phyloP scores from a whole-genome alignment of 2,113 vertebrate genomes.

The Helogale parvula region DNA sequence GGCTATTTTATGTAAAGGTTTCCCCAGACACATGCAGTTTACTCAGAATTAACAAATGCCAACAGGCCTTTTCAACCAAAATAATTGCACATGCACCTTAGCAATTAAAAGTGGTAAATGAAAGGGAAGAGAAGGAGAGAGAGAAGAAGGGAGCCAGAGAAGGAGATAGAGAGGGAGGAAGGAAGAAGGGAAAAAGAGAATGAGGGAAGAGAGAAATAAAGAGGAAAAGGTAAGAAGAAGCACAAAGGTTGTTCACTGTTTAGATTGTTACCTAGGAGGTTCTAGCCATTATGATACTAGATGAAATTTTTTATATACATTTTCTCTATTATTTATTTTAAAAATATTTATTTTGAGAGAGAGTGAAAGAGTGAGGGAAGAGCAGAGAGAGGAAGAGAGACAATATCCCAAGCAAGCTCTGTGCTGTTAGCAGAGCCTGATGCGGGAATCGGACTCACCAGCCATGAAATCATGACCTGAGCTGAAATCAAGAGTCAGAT shows the following conservation, averaged over 20 bases:
- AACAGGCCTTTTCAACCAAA: not conserved
- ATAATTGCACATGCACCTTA: not conserved
- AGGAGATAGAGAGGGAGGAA: too few relatives aligned
- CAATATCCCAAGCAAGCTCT: too few relatives aligned
- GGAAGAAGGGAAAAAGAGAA: too few relatives aligned
- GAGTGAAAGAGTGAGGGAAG: too few relatives aligned
- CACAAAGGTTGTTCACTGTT: not conserved
- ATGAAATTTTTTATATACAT: not conserved
- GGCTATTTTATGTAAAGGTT: not conserved
- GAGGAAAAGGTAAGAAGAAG: not conserved
- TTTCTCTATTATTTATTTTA: not conserved
- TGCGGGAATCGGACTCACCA: too few relatives aligned
- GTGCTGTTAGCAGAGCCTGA: too few relatives aligned
- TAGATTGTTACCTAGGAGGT: not conserved
- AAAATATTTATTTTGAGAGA: too few relatives aligned
- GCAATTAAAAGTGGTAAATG: not conserved
- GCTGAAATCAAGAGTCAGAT: too few relatives aligned
- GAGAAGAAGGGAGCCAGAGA: not conserved
- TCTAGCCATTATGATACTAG: not conserved
- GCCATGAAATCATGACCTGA: too few relatives aligned
- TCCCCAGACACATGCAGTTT: not conserved
- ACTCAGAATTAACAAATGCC: not conserved
- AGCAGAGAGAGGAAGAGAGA: too few relatives aligned
- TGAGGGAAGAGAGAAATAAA: not conserved
- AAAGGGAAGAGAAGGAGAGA: not conserved